These are phyloP conservation scores for Pseudococcus jackbeardsleyi DNA, from an alignment of 2,888 invertebrate species.

Conservation along the genomic window DNA sequence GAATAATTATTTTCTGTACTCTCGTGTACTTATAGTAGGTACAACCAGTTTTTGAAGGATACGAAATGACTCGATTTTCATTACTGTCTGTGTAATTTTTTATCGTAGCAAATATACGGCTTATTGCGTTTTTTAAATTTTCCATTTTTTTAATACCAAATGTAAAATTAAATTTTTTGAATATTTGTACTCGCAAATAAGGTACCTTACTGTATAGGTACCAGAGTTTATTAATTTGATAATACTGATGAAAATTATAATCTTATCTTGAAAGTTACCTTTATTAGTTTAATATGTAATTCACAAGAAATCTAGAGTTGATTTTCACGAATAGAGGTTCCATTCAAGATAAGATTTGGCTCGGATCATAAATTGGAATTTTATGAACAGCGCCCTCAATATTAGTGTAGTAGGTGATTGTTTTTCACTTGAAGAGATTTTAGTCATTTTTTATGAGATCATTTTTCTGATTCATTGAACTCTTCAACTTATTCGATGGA, in stretches of 20 bases:
- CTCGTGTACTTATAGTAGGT: background rate
- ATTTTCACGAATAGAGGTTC: background rate
- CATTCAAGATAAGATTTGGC: background rate
- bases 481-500: too few species aligned
- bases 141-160: background rate
- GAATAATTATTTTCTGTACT: background rate
- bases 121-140: background rate
- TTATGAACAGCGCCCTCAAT: too few species aligned
- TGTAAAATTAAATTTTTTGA: background rate
- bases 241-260: background rate
- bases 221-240: background rate
- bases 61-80: background rate
- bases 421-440: too few species aligned
- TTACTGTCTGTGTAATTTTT: background rate
- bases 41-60: constrained; percentile 12
- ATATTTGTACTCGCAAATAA: background rate
- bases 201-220: background rate
- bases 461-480: too few species aligned
- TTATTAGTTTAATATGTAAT: background rate
- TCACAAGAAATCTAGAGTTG: too few species aligned
- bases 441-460: too few species aligned
- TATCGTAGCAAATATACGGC: background rate
- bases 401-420: too few species aligned
- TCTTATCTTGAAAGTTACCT: constrained; percentile 10
- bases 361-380: too few species aligned